Percentiles rank a stretch among this genome's conserved stretches.
Conservation (phyloP, 2,797 vertebrate genomes). For the Oreochromis grahami region DNA sequence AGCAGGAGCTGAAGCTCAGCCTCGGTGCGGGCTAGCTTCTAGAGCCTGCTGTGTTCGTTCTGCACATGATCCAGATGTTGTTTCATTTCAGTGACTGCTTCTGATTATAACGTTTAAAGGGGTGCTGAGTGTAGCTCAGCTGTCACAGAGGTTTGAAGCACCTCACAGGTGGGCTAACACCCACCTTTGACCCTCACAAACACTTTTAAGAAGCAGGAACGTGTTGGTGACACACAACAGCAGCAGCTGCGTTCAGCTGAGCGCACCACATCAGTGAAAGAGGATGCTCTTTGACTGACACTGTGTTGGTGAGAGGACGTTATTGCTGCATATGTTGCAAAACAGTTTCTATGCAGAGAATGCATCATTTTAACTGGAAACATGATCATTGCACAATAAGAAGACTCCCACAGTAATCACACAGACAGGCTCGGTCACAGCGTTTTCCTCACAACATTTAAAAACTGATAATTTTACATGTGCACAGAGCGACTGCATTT, state of each 20-base stretch:
- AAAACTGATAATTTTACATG: not conserved
- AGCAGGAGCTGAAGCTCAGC: not conserved
- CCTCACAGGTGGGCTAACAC: not conserved
- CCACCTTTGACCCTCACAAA: not conserved
- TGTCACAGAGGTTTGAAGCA: not conserved
- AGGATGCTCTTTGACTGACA: not conserved
- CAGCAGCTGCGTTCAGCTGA: not conserved
- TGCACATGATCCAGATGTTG: not conserved
- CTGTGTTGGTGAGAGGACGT: not conserved
- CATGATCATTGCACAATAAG: not conserved
- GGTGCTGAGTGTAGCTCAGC: not conserved
- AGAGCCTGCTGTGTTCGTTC: not conserved
- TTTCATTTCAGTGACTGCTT: not conserved
- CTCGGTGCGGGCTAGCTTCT: not conserved
- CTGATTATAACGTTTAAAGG: not conserved
- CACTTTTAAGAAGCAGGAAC: not conserved
- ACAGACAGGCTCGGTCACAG: not conserved
- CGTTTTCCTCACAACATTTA: not conserved
- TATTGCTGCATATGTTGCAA: not conserved
- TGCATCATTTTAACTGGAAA: not conserved
- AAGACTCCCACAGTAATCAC: not conserved
- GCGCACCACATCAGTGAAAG: not conserved
- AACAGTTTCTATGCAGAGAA: not conserved
- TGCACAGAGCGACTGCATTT: not conserved
- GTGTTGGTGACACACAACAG: not conserved